Conservation (phyloP, 2,113 vertebrate species). For the Lasiurus borealis region DNA sequence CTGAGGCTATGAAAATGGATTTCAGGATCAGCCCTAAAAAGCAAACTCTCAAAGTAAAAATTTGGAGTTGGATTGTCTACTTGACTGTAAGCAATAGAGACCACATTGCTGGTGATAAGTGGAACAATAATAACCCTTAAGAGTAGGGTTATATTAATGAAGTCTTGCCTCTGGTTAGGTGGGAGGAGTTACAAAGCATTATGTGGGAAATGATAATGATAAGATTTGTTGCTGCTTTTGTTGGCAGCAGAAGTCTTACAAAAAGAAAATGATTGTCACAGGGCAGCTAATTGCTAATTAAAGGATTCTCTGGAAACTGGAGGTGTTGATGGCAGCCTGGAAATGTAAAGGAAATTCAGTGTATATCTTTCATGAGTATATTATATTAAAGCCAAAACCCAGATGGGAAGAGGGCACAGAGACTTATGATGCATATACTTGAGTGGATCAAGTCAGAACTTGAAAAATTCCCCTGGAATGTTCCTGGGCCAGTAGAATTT, state of each 20-base stretch:
- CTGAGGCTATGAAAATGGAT: conserved; percentile 7
- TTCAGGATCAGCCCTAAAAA: conserved; percentile 11
- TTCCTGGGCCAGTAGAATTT: neutral
- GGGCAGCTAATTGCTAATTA: neutral
- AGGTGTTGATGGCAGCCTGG: neutral
- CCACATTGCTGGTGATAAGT: neutral
- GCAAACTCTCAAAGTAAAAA: neutral
- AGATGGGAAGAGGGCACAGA: neutral
- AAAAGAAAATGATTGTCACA: conserved; percentile 35
- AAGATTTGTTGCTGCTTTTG: neutral
- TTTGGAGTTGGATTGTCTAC: conserved; percentile 1
- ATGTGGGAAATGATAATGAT: neutral
- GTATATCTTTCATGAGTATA: neutral
- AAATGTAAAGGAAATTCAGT: conserved; percentile 26
- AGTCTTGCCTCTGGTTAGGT: conserved; percentile 14
- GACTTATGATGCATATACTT: neutral
- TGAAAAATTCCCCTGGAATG: neutral
- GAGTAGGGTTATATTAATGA: neutral
- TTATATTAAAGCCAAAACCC: neutral
- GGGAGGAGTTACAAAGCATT: neutral
- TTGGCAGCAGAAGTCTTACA: neutral
- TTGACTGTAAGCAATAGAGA: conserved; percentile 7
- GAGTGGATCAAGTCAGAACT: neutral
- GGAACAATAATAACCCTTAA: neutral
- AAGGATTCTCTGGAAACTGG: conserved; percentile 24